Evolutionary conservation across 2,888 invertebrate species (phyloP).

Genomic region (Heliconius aoede): DNA sequence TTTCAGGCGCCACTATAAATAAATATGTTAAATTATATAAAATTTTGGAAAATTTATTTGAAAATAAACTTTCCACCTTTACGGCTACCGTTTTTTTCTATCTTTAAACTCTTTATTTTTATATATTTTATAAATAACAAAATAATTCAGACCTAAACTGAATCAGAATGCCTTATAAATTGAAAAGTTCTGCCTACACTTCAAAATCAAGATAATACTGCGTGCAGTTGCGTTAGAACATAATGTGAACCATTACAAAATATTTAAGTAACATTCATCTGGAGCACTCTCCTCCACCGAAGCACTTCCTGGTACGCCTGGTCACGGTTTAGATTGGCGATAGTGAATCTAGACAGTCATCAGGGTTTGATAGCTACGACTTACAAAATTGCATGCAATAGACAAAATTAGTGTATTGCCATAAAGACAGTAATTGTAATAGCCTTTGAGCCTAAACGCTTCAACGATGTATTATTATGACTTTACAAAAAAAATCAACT

Average conservation of each 20-base stretch:
- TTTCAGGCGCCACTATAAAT: background rate
- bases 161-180: background rate
- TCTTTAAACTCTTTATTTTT: background rate
- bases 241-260: constrained; percentile 20
- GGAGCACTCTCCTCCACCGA: constrained; percentile 3
- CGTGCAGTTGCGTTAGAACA: background rate
- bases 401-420: background rate
- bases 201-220: background rate
- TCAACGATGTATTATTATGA: too few species aligned
- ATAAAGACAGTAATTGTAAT: background rate
- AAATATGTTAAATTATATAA: too few species aligned
- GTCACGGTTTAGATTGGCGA: constrained; percentile 33
- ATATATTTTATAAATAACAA: background rate
- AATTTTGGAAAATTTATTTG: too few species aligned
- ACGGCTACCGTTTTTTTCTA: too few species aligned
- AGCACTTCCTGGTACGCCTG: constrained; percentile 26
- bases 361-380: constrained; percentile 12
- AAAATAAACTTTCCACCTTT: too few species aligned
- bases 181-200: background rate
- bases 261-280: constrained; percentile 7
- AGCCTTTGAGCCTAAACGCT: background rate
- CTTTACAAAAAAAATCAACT: too few species aligned
- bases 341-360: constrained; percentile 27
- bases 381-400: constrained; percentile 14
- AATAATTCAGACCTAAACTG: background rate